Base-by-base conservation (phyloP, 2,113 vertebrate species). In the Casuarius casuarius region DNA sequence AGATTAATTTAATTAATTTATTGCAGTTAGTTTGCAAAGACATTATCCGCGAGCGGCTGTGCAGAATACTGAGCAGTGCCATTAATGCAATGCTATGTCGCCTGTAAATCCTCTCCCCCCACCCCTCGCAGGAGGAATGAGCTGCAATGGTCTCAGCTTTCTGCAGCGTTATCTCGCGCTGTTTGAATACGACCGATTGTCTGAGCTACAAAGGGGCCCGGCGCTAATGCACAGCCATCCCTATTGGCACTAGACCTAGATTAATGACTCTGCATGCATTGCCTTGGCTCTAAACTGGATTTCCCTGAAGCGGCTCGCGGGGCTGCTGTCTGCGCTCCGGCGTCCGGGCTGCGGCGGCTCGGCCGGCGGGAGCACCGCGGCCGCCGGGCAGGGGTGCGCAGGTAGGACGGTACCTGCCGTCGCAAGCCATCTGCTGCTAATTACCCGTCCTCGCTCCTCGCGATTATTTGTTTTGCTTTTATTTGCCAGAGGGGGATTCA, bases 1-100 rank as follows among this genome's bases (percentile, higher is more conserved):
- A 94, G 96, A 97, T 97, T 97, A 96, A 89, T 97, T 96, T 96
- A 97, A 96, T 97, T 97, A 97, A 97, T 97, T 97, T 97, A 97
- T 97, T 92, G 88, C 95, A 94, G 95, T 95, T 92, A 96, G 97
- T 96, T 92, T 89, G 97, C 89, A 85, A 94, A 97, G 97, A 95
- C 96, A 94, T 94, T 96, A 94, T 87, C 95, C 74, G 56, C 72
- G 10, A 28, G 94, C 40, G 73, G 46, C 95, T 97, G 97, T 93
- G 97, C 88, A 38, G 97, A 97, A 97, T 98, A 97, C 97, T 97
- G 97, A 98, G 92, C 97, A 97, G 97, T 87, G 88, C 97, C 94
- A 95, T 97, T 97, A 96, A 97, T 97, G 97, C 97, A 74, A 92
- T 80, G 97, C 97, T 96, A 96, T 97, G 96, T 95, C 84, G 95